Conservation (phyloP, 2,888 invertebrate genomes). For the Dolomedes plantarius region DNA sequence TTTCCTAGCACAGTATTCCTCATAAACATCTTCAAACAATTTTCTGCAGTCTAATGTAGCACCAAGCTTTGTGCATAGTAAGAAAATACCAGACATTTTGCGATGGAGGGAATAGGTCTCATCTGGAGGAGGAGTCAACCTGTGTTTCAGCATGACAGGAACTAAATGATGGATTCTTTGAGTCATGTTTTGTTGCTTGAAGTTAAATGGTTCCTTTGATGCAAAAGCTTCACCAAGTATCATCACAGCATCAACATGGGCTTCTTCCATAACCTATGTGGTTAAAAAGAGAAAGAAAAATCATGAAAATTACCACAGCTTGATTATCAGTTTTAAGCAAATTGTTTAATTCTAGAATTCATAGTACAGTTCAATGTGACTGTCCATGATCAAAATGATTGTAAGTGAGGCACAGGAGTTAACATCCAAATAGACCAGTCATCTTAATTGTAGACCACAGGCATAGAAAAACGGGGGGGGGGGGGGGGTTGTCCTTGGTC, state of each 20-base stretch:
- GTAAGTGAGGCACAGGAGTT: no score
- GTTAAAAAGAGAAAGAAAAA: no score
- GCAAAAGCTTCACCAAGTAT: conserved; percentile 97
- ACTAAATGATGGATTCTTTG: conserved; percentile 88
- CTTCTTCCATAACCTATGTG: conserved; percentile 88
- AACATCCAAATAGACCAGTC: no score
- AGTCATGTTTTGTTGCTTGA: conserved; percentile 89
- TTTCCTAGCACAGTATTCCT: conserved; percentile 73
- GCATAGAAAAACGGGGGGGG: no score
- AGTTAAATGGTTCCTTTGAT: conserved; percentile 86
- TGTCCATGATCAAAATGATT: no score
- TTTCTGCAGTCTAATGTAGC: conserved; percentile 87
- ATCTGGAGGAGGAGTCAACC: conserved; percentile 97
- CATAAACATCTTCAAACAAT: conserved; percentile 88
- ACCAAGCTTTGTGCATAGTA: conserved; percentile 91
- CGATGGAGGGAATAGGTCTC: conserved; percentile 98
- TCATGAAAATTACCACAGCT: no score
- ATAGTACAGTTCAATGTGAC: no score
- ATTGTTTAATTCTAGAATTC: no score
- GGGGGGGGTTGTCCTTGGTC: no score
- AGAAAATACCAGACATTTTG: conserved; percentile 95
- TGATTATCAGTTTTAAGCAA: no score
- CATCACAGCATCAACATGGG: conserved; percentile 97
- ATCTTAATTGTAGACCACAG: no score
- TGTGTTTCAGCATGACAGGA: conserved; percentile 94